phyloP scores from a whole-genome alignment of 2,888 invertebrate genomes.

The Lepidocyrtinus sp. region DNA sequence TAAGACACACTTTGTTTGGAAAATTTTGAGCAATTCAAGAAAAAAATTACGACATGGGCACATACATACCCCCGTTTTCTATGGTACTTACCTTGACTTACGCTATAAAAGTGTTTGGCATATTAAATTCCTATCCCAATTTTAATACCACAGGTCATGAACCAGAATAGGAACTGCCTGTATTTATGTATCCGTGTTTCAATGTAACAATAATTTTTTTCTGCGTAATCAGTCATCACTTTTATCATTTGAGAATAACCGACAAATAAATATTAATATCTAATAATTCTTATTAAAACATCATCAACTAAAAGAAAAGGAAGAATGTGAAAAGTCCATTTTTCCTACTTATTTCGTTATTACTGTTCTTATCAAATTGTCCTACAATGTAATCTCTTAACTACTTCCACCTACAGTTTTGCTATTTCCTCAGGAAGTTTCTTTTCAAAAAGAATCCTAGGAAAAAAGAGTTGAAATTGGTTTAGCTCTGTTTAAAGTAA shows the following conservation, averaged over 20 bases:
- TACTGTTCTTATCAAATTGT: slow-evolving; percentile 44
- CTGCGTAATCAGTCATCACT: not conserved
- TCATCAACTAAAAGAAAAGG: not conserved
- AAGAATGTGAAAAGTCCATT: slow-evolving; percentile 4
- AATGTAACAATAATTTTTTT: not conserved
- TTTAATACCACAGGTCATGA: too few relatives aligned
- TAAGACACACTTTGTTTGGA: too few relatives aligned
- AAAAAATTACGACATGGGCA: too few relatives aligned
- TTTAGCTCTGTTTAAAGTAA: not conserved
- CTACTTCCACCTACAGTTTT: slow-evolving; percentile 53
- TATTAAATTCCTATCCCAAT: too few relatives aligned
- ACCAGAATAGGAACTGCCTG: too few relatives aligned
- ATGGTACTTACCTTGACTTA: too few relatives aligned
- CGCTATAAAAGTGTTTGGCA: too few relatives aligned
- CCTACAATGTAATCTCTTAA: slow-evolving; percentile 55
- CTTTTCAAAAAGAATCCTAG: slow-evolving; percentile 24
- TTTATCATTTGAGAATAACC: not conserved
- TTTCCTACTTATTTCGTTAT: slow-evolving; percentile 18
- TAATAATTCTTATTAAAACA: not conserved
- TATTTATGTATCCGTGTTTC: too few relatives aligned
- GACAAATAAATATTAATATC: not conserved
- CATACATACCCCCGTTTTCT: too few relatives aligned
- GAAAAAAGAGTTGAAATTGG: not conserved
- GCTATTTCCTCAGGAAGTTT: slow-evolving; percentile 52
- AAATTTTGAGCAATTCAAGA: too few relatives aligned